Evolutionary conservation across 2,888 invertebrate genomes (phyloP).

Genomic region (Ctena decussata): DNA sequence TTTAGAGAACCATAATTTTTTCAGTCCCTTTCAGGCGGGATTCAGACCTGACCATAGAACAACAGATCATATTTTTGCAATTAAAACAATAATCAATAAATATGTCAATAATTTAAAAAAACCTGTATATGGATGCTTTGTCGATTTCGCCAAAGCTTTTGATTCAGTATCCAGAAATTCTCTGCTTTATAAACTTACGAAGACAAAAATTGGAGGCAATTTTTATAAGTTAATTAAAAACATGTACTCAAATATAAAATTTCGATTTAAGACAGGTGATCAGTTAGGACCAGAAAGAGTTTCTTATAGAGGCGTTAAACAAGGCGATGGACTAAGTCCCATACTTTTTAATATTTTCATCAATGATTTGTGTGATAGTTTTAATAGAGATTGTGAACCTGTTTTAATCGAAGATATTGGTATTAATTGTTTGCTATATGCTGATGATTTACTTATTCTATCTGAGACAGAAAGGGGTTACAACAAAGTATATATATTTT

Average conservation of each 20-base stretch:
- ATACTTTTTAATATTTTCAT: not conserved
- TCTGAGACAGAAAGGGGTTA: too few species aligned
- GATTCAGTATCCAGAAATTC: too few species aligned
- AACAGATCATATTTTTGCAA: slow-evolving; percentile 12
- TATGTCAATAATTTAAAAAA: slow-evolving; percentile 7
- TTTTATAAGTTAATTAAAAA: not conserved
- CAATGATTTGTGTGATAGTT: too few species aligned
- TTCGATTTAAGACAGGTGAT: not conserved
- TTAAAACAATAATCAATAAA: slow-evolving; percentile 20
- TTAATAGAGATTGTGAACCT: not conserved
- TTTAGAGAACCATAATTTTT: not conserved
- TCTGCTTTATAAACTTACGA: too few species aligned
- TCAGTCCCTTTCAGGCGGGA: slow-evolving; percentile 18
- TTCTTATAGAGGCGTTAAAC: not conserved
- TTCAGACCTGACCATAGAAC: slow-evolving; percentile 9
- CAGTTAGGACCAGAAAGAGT: not conserved
- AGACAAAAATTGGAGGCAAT: not conserved
- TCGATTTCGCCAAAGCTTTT: too few species aligned
- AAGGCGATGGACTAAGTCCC: not conserved
- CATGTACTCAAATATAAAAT: too few species aligned
- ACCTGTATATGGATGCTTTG: too few species aligned
- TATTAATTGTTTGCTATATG: not conserved
- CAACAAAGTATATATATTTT: too few species aligned
- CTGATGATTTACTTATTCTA: too few species aligned
- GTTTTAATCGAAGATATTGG: not conserved